Percentiles rank a stretch among this genome's conserved stretches.
Evolutionary conservation across 2,113 vertebrate genomes (phyloP).

Genomic region (Scomber japonicus): DNA sequence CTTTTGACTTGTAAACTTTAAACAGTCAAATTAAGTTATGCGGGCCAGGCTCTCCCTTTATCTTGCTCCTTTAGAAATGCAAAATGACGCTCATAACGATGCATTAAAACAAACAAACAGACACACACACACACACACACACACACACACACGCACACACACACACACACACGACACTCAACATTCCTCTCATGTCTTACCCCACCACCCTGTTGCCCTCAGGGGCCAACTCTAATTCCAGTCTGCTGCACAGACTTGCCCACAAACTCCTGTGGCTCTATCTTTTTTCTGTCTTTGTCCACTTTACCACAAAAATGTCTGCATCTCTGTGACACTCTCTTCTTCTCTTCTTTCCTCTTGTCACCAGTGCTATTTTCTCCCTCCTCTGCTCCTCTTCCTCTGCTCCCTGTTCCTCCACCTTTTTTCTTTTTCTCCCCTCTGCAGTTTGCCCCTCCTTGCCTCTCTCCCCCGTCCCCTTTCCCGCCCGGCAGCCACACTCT

Average conservation of each 20-base stretch:
- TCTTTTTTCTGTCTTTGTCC: conserved; percentile 25
- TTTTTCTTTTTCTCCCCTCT: background rate
- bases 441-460: conserved; percentile 35
- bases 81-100: conserved; percentile 11
- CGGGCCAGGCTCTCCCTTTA: background rate
- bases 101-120: conserved; percentile 29
- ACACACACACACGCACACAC: background rate
- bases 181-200: conserved; percentile 77
- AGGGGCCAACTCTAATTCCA: conserved; percentile 68
- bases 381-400: conserved; percentile 6
- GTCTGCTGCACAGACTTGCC: conserved; percentile 74
- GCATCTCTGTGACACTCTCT: conserved; percentile 12
- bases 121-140: conserved; percentile 20
- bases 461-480: conserved; percentile 35
- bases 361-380: conserved; percentile 17
- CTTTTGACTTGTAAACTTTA: background rate
- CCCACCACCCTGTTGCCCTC: conserved; percentile 50
- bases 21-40: background rate
- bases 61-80: background rate
- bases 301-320: conserved; percentile 2
- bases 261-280: conserved; percentile 22
- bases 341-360: conserved; percentile 3
- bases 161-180: conserved; percentile 24
- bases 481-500: conserved; percentile 3
- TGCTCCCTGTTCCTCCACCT: background rate